Evolutionary conservation across 2,888 invertebrate genomes (phyloP).

Genomic region (Diaperis boleti): DNA sequence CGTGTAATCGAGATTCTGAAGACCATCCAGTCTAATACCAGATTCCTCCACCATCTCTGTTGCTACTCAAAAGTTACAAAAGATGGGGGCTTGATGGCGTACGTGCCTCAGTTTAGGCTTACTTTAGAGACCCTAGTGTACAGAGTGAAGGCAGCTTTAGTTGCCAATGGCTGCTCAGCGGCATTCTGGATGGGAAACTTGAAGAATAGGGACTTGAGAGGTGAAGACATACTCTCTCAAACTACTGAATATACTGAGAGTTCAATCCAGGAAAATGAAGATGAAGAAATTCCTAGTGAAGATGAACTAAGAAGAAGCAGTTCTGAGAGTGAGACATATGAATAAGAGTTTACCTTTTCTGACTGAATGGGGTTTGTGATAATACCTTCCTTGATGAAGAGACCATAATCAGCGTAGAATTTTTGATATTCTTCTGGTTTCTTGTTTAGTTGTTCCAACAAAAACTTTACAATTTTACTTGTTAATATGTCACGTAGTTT

Average conservation of each 20-base stretch:
- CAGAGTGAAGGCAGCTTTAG: conserved; percentile 86
- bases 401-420: conserved; percentile 92
- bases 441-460: conserved; percentile 87
- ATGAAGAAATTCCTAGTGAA: conserved; percentile 54
- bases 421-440: conserved; percentile 83
- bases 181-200: conserved; percentile 94
- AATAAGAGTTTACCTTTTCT: conserved; percentile 78
- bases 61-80: conserved; percentile 82
- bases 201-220: conserved; percentile 87
- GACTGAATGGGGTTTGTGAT: conserved; percentile 83
- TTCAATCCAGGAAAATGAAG: conserved; percentile 43
- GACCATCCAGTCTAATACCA: conserved; percentile 82
- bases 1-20: conserved; percentile 81
- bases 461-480: conserved; percentile 84
- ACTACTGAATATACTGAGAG: too few relatives aligned
- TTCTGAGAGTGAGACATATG: background rate
- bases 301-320: conserved; percentile 46
- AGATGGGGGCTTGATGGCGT: conserved; percentile 79
- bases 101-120: conserved; percentile 84
- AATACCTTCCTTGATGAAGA: conserved; percentile 96
- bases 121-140: conserved; percentile 84
- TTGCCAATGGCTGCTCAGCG: conserved; percentile 83
- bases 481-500: conserved; percentile 88
- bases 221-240: conserved; percentile 79
- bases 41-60: conserved; percentile 85